These are phyloP conservation scores for Nomada goodeniana DNA, from an alignment of 2,888 invertebrate species.

Conservation along the genomic window DNA sequence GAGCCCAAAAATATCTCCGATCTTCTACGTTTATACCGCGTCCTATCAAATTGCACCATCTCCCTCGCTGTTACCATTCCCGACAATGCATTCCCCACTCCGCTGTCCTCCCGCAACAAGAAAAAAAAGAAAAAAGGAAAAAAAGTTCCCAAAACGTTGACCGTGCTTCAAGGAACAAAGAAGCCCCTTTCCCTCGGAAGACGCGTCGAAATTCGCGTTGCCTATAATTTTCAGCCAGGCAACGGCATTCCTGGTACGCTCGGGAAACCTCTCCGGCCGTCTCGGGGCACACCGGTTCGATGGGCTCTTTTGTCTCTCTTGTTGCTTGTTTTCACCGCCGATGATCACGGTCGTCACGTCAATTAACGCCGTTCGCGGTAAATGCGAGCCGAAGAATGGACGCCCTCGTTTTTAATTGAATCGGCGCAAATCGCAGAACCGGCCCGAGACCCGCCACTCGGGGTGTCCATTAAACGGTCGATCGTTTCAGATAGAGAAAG, in stretches of 20 bases:
- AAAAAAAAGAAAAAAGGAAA: too few relatives aligned
- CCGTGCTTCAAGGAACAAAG: slow-evolving; percentile 20
- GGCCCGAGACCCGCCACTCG: slow-evolving; percentile 60
- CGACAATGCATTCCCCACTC: not conserved
- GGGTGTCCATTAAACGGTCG: slow-evolving; percentile 72
- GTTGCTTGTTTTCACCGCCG: slow-evolving; percentile 37
- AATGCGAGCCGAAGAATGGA: slow-evolving; percentile 63
- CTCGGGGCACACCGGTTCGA: slow-evolving; percentile 34
- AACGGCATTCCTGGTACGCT: slow-evolving; percentile 40
- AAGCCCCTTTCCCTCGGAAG: not conserved
- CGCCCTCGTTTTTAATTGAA: slow-evolving; percentile 72
- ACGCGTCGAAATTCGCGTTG: slow-evolving; percentile 31
- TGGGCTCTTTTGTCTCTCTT: slow-evolving; percentile 43
- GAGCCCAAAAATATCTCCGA: too few relatives aligned
- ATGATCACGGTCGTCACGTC: slow-evolving; percentile 70
- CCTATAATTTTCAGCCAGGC: slow-evolving; percentile 44
- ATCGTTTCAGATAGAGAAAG: slow-evolving; percentile 74
- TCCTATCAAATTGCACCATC: too few relatives aligned
- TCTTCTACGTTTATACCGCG: too few relatives aligned
- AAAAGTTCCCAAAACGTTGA: not conserved
- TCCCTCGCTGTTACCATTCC: not conserved
- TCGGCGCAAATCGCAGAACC: slow-evolving; percentile 67
- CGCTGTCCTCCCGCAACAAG: not conserved
- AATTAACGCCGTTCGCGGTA: slow-evolving; percentile 67
- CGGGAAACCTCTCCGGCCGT: slow-evolving; percentile 51